A percentile compares a stretch with the other conserved stretches of the same genome.
Evolutionary conservation across 2,888 invertebrate genomes (phyloP).

Genomic region (Smittia sp.): DNA sequence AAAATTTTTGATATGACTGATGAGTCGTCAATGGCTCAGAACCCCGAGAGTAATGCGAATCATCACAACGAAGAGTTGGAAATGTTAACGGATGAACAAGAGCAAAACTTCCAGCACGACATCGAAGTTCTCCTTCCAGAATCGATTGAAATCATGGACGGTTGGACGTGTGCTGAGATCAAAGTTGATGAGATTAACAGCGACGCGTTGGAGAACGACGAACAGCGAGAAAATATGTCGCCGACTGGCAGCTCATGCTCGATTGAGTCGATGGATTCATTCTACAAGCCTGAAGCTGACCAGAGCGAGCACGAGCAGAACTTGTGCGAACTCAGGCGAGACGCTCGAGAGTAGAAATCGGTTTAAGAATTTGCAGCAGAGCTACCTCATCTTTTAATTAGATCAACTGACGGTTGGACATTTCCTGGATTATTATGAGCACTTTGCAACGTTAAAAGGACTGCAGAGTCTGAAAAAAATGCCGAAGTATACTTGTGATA

Average conservation of each 20-base stretch:
- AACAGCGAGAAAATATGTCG: background rate
- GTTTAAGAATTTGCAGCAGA: background rate
- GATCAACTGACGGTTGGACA: background rate
- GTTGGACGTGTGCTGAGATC: conserved; percentile 35
- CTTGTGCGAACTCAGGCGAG: background rate
- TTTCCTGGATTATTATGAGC: background rate
- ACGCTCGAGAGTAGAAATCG: background rate
- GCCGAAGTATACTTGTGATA: conserved; percentile 15
- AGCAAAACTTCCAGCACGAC: conserved; percentile 24
- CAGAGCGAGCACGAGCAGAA: conserved; percentile 7
- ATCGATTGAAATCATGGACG: background rate
- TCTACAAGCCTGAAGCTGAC: conserved; percentile 37
- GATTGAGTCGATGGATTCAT: conserved; percentile 30
- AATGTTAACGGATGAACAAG: conserved; percentile 5
- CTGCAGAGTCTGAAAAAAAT: background rate
- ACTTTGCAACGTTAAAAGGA: background rate
- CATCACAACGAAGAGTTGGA: conserved; percentile 10
- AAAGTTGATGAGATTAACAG: conserved; percentile 35
- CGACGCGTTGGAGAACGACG: background rate
- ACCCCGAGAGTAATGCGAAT: conserved; percentile 59
- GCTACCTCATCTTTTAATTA: background rate
- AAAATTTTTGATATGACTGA: conserved; percentile 87
- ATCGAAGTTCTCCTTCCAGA: conserved; percentile 18
- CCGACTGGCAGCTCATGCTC: background rate
- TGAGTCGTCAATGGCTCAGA: conserved; percentile 65